Evolutionary conservation across 1,140 invertebrate genomes (phyloP).

Genomic region (Brachionus koreanus): DNA sequence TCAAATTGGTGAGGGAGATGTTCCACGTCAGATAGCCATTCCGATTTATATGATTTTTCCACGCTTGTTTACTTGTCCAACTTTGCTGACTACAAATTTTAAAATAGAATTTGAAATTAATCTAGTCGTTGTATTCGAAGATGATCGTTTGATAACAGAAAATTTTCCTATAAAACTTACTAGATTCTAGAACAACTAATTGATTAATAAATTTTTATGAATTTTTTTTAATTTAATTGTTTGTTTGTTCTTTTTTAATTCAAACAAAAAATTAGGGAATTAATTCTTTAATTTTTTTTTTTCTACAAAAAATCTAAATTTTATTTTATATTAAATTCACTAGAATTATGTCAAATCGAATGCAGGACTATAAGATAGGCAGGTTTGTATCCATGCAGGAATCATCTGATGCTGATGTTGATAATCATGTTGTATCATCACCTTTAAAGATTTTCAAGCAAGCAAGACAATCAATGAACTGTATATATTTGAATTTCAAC

Average conservation of each 20-base stretch:
- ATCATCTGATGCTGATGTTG: not conserved
- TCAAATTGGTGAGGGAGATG: constrained; percentile 89
- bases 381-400: not conserved
- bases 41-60: constrained; percentile 95
- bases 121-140: constrained; percentile 83
- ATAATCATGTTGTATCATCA: not conserved
- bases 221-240: not conserved
- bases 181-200: constrained; percentile 43
- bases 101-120: constrained; percentile 97
- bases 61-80: constrained; percentile 87
- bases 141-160: constrained; percentile 89
- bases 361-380: not conserved
- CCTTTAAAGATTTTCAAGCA: not conserved
- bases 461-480: constrained; percentile 36
- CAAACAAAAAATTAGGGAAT: not conserved
- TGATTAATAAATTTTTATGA: not conserved
- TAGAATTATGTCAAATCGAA: not conserved
- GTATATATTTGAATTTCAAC: not conserved
- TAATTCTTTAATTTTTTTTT: not conserved
- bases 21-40: constrained; percentile 72
- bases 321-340: not conserved
- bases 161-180: constrained; percentile 82
- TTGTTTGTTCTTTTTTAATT: not conserved
- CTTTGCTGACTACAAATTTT: constrained; percentile 82
- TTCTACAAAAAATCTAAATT: not conserved